phyloP scores from a whole-genome alignment of 1,140 invertebrate genomes.

The Bradysia coprophila region DNA sequence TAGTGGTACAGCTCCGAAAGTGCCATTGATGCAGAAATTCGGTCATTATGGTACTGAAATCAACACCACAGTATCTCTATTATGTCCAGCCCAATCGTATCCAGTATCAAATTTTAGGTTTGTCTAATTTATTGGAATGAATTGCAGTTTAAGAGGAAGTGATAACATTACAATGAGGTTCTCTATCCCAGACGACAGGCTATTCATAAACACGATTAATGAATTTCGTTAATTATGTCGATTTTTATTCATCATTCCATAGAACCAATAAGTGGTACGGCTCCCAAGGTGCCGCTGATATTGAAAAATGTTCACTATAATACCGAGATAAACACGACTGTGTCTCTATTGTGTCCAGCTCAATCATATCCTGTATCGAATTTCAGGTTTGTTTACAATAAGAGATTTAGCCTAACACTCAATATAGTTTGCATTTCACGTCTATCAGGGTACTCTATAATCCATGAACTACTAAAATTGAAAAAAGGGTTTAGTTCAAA shows the following conservation, averaged over 20 bases:
- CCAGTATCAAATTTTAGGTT: constrained; percentile 21
- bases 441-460: background rate
- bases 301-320: background rate
- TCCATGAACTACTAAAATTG: background rate
- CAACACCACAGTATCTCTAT: constrained; percentile 27
- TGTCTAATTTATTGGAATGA: too few relatives aligned
- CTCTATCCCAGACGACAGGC: too few relatives aligned
- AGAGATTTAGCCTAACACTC: background rate
- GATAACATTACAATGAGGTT: constrained; percentile 1
- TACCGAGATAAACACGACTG: background rate
- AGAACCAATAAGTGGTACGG: constrained; percentile 2
- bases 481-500: background rate
- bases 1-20: constrained; percentile 48
- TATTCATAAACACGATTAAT: too few relatives aligned
- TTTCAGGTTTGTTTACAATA: background rate
- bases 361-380: constrained; percentile 32
- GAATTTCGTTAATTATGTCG: too few relatives aligned
- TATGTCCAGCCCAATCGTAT: constrained; percentile 45
- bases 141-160: too few relatives aligned
- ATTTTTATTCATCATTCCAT: constrained; percentile 1
- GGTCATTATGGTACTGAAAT: constrained; percentile 15
- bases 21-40: constrained; percentile 30
- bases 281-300: constrained; percentile 4
- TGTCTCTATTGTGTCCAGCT: constrained; percentile 28
- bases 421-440: background rate